A percentile compares a stretch with the other conserved stretches of the same genome.
Conservation (phyloP, 2,797 vertebrate species). For the Tinamus major region DNA sequence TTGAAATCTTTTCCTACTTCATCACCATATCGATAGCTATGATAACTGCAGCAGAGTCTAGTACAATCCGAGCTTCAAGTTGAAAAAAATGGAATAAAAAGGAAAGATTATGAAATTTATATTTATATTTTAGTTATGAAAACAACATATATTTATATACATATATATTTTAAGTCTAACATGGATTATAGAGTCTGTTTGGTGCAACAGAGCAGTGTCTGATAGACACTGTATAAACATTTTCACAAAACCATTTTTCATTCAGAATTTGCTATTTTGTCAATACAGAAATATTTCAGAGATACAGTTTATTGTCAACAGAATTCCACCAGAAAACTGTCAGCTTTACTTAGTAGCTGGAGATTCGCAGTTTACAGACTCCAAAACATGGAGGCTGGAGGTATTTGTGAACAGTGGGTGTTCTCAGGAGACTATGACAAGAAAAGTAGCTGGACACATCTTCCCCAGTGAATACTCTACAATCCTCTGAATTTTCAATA, state of each 20-base stretch:
- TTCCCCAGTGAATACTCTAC: background rate
- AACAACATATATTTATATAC: too few species aligned
- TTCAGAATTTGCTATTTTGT: background rate
- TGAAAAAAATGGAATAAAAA: too few species aligned
- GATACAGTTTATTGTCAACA: background rate
- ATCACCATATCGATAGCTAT: too few species aligned
- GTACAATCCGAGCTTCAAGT: too few species aligned
- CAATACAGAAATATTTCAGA: background rate
- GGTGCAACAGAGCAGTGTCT: background rate
- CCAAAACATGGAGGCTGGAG: background rate
- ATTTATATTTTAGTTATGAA: too few species aligned
- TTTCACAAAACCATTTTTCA: background rate
- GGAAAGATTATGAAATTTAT: too few species aligned
- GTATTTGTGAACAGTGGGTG: background rate
- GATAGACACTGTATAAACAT: background rate
- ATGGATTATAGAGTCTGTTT: too few species aligned
- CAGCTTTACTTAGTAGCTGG: background rate
- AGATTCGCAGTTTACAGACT: background rate
- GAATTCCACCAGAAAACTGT: background rate
- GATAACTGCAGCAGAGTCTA: too few species aligned
- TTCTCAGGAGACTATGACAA: background rate
- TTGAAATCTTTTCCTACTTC: too few species aligned
- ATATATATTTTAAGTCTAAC: too few species aligned
- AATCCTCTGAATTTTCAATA: background rate
- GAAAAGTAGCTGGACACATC: background rate